Evolutionary conservation across 2,797 vertebrate genomes (phyloP).

Genomic region (Dermochelys coriacea): DNA sequence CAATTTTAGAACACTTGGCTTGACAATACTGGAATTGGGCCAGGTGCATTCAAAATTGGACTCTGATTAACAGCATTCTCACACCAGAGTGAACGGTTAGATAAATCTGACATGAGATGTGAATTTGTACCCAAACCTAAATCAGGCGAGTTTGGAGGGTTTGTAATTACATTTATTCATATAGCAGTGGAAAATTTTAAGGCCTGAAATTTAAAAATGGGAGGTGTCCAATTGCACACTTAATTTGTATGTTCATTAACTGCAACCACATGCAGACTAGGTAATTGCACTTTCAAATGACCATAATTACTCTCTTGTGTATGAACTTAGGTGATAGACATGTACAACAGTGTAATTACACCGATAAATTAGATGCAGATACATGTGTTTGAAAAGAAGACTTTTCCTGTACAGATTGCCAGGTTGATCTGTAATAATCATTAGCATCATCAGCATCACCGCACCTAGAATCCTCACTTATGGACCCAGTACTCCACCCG

Average conservation of each 20-base stretch:
- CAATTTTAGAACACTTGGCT: neutral
- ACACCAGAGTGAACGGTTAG: neutral
- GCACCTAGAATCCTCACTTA: no score
- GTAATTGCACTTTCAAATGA: neutral
- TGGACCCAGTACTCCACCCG: no score
- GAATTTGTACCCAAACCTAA: neutral
- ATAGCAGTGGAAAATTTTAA: neutral
- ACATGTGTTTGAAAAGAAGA: neutral
- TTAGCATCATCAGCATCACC: no score
- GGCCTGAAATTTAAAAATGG: neutral
- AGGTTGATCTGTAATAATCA: no score
- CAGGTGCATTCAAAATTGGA: neutral
- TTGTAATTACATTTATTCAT: neutral
- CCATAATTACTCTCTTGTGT: neutral
- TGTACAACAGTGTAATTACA: no score
- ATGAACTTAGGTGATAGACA: neutral
- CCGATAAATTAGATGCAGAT: neutral
- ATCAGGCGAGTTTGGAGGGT: neutral
- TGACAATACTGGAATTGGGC: neutral
- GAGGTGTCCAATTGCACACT: neutral
- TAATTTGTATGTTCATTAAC: neutral
- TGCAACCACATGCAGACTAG: neutral
- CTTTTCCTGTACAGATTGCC: fast-evolving
- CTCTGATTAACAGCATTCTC: neutral
- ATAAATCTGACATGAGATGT: neutral